Percentiles rank a stretch among this genome's conserved stretches.
These are phyloP conservation scores for Acrocyrtus sp. DNA, from an alignment of 2,888 invertebrate species.

Conservation along the genomic window DNA sequence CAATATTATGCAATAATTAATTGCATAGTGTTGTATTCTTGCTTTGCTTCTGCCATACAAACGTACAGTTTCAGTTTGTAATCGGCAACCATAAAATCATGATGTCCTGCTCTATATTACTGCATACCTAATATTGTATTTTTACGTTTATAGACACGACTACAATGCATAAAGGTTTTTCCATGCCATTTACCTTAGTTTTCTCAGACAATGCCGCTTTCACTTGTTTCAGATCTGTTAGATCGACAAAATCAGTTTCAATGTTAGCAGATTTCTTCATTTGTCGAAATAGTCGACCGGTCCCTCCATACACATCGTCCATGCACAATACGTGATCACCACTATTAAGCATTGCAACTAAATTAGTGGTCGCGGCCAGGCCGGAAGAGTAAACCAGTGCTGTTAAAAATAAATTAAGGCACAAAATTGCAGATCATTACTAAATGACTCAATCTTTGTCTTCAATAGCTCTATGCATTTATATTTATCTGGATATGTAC, in stretches of 20 bases:
- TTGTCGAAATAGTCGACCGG: constrained; percentile 62
- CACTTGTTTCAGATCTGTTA: constrained; percentile 67
- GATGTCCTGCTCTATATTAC: background rate
- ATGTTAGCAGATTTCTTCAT: constrained; percentile 64
- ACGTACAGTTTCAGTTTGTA: too few species aligned
- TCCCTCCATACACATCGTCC: constrained; percentile 72
- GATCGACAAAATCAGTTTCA: constrained; percentile 69
- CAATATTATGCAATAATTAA: too few species aligned
- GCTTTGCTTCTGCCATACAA: too few species aligned
- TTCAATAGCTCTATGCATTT: too few species aligned
- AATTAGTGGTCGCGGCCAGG: constrained; percentile 82
- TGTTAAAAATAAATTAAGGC: constrained; percentile 2
- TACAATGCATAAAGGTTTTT: too few species aligned
- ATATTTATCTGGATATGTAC: too few species aligned
- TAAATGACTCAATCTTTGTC: too few species aligned
- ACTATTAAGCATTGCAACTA: constrained; percentile 77
- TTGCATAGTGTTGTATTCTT: too few species aligned
- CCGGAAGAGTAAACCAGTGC: constrained; percentile 82
- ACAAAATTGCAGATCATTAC: too few species aligned
- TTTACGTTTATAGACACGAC: background rate
- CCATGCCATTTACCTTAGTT: constrained; percentile 68
- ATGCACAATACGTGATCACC: constrained; percentile 74
- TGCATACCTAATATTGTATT: background rate
- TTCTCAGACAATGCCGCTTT: constrained; percentile 68
- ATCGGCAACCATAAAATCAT: too few species aligned